Conservation (phyloP, 2,888 invertebrate species). For the Acrocyrtus sp. region DNA sequence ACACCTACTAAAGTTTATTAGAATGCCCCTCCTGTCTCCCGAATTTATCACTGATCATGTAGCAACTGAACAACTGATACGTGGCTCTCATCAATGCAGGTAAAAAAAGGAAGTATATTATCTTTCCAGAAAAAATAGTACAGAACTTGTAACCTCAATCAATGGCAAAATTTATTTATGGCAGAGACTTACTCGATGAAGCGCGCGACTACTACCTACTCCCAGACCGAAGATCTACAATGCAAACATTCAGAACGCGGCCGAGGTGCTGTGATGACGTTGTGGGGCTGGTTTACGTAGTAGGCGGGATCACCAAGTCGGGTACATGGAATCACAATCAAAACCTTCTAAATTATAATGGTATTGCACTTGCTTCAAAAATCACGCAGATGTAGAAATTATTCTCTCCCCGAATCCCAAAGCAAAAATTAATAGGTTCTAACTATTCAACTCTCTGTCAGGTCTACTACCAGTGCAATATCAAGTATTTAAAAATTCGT, state of each 20-base stretch:
- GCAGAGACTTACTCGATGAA: slow-evolving; percentile 85
- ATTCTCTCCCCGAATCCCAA: neutral
- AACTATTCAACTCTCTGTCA: no score
- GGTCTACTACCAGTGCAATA: no score
- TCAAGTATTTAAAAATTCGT: no score
- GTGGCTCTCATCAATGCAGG: slow-evolving; percentile 82
- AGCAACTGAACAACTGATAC: slow-evolving; percentile 80
- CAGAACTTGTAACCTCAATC: no score
- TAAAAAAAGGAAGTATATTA: slow-evolving; percentile 65
- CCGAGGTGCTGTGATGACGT: slow-evolving; percentile 79
- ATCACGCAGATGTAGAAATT: neutral
- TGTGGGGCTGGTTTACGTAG: slow-evolving; percentile 85
- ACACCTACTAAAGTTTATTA: slow-evolving; percentile 78
- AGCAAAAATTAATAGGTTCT: no score
- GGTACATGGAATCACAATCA: slow-evolving; percentile 67
- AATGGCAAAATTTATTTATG: no score
- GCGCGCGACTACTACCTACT: slow-evolving; percentile 88
- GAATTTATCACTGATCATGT: slow-evolving; percentile 84
- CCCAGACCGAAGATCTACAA: slow-evolving; percentile 81
- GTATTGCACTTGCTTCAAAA: slow-evolving; percentile 37
- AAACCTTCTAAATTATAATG: slow-evolving; percentile 46
- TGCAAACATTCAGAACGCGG: slow-evolving; percentile 80
- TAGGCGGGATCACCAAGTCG: slow-evolving; percentile 85
- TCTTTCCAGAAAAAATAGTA: no score
- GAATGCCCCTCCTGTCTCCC: slow-evolving; percentile 83